phyloP scores from a whole-genome alignment of 2,888 invertebrate genomes.

The Rhagonycha fulva region DNA sequence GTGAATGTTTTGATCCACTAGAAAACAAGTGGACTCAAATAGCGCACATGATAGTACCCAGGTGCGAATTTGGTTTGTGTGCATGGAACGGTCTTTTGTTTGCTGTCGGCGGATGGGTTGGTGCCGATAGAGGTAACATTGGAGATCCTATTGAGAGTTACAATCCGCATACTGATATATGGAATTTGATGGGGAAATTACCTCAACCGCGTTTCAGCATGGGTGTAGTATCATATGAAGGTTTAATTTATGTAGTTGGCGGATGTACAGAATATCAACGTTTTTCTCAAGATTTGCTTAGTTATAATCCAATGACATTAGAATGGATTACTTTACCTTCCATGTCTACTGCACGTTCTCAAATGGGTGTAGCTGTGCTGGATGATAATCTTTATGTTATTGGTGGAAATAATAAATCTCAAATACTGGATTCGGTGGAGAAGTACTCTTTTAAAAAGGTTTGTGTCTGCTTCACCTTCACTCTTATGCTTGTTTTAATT shows the following conservation, averaged over 20 bases:
- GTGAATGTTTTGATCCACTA: constrained; percentile 78
- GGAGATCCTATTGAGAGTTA: constrained; percentile 88
- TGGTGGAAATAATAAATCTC: constrained; percentile 84
- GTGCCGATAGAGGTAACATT: constrained; percentile 88
- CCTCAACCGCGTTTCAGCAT: constrained; percentile 88
- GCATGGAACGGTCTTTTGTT: constrained; percentile 81
- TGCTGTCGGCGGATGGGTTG: constrained; percentile 93
- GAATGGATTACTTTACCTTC: constrained; percentile 78
- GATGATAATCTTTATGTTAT: constrained; percentile 85
- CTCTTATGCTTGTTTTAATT: not conserved
- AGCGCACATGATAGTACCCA: constrained; percentile 77
- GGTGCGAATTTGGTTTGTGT: constrained; percentile 89
- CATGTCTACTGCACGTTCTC: constrained; percentile 82
- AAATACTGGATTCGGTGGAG: constrained; percentile 82
- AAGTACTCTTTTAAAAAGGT: constrained; percentile 81
- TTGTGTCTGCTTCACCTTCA: constrained; percentile 33
- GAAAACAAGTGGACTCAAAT: constrained; percentile 46
- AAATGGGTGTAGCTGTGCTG: constrained; percentile 88
- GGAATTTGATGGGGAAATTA: constrained; percentile 78
- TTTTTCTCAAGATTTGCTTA: constrained; percentile 78
- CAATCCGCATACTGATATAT: constrained; percentile 76
- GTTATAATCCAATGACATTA: constrained; percentile 79
- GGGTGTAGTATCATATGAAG: constrained; percentile 85
- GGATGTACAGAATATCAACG: constrained; percentile 83
- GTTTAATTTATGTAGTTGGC: constrained; percentile 87